A percentile compares a stretch with the other conserved stretches of the same genome.
Conservation (phyloP, 2,797 vertebrate species). For the Eulemur mongoz region DNA sequence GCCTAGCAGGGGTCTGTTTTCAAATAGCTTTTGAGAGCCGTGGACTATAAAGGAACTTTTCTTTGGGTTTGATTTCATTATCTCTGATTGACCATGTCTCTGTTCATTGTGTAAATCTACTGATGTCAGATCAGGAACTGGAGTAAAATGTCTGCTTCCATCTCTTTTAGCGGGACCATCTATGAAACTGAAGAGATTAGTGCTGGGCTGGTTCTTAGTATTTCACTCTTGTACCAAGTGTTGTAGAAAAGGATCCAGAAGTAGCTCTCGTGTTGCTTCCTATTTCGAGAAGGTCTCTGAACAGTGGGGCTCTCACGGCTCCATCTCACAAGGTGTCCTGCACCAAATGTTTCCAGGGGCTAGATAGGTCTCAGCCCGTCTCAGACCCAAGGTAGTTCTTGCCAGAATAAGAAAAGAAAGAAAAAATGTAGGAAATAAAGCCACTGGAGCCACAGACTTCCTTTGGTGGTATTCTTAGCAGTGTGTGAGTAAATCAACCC, state of each 20-base stretch:
- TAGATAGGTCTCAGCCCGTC: background rate
- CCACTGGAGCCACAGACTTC: background rate
- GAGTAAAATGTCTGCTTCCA: background rate
- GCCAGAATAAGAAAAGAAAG: background rate
- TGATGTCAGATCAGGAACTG: background rate
- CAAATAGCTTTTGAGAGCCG: background rate
- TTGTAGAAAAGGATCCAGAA: background rate
- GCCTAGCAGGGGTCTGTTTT: background rate
- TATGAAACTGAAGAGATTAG: background rate
- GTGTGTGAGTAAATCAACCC: background rate
- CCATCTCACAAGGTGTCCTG: background rate
- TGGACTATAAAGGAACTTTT: background rate
- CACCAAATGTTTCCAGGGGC: background rate
- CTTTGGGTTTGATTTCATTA: background rate
- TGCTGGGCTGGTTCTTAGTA: too few relatives aligned
- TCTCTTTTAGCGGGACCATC: background rate
- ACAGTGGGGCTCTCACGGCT: background rate
- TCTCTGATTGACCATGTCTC: background rate
- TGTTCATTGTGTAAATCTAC: background rate
- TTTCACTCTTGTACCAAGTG: background rate
- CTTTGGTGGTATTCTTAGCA: background rate
- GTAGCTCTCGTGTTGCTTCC: fast-evolving
- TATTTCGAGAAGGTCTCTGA: background rate
- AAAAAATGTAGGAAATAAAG: background rate
- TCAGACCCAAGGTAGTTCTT: background rate